Conservation (phyloP, 1,140 invertebrate genomes). For the Sinonovacula constricta region DNA sequence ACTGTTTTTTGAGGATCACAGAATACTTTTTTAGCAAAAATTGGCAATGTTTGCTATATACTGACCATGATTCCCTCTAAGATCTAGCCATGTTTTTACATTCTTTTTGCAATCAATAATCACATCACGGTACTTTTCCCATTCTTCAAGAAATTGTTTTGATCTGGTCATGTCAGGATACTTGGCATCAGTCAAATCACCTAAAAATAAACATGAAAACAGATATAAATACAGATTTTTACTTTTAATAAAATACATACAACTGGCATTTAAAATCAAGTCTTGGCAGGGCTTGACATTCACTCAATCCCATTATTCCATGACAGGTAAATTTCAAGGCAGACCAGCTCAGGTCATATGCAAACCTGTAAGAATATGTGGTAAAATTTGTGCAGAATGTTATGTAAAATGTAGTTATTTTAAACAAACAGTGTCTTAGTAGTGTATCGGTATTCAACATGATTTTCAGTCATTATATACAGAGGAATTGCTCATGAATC, state of each 20-base stretch:
- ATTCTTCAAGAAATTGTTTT: conserved; percentile 90
- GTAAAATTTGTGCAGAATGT: no score
- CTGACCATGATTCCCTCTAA: conserved; percentile 96
- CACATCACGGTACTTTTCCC: conserved; percentile 88
- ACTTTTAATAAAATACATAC: neutral
- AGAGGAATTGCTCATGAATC: no score
- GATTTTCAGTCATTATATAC: no score
- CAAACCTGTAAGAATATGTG: no score
- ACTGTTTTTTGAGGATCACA: neutral
- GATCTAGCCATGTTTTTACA: conserved; percentile 88
- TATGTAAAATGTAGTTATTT: no score
- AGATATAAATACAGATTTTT: neutral
- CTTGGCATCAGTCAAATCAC: conserved; percentile 95
- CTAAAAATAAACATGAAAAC: conserved; percentile 77
- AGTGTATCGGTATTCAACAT: no score
- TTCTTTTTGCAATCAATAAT: conserved; percentile 83
- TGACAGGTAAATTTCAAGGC: neutral
- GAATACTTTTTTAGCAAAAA: neutral
- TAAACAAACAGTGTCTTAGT: no score
- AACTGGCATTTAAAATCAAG: neutral
- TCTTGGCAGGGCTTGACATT: neutral
- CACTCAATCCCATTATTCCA: neutral
- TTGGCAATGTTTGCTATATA: neutral
- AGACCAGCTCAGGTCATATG: neutral
- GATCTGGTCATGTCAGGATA: conserved; percentile 88